phyloP scores from a whole-genome alignment of 1,140 invertebrate species.

The Drosophila ohnishii region DNA sequence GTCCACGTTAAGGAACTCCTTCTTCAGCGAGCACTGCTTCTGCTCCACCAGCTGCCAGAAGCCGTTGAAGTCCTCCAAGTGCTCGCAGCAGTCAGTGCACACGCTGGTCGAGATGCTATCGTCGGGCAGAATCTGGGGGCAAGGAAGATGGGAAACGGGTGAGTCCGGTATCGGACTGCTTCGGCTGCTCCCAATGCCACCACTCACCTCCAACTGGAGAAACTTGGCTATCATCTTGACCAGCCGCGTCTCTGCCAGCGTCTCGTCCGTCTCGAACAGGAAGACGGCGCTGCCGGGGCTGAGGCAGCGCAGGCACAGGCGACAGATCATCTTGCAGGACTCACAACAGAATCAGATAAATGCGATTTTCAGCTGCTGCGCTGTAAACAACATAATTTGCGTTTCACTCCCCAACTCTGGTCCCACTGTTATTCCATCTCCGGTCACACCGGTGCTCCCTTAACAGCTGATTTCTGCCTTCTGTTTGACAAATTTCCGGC shows the following conservation, averaged over 20 bases:
- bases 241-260: slow-evolving; percentile 65
- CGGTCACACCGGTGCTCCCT: not conserved
- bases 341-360: slow-evolving; percentile 2
- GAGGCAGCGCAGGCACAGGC: slow-evolving; percentile 69
- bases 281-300: slow-evolving; percentile 68
- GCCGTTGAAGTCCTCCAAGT: slow-evolving; percentile 71
- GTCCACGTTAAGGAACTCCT: slow-evolving; percentile 72
- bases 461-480: not conserved
- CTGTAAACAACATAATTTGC: slow-evolving; percentile 83
- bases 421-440: not conserved
- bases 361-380: slow-evolving; percentile 86
- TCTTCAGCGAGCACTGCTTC: slow-evolving; percentile 69
- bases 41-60: slow-evolving; percentile 75
- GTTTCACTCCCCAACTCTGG: not conserved
- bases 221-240: slow-evolving; percentile 77
- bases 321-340: slow-evolving; percentile 86
- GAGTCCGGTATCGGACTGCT: too few species aligned
- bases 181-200: not conserved
- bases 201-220: slow-evolving; percentile 66
- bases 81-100: slow-evolving; percentile 71
- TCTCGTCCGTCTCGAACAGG: slow-evolving; percentile 67
- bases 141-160: not conserved
- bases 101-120: slow-evolving; percentile 71
- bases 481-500: not conserved
- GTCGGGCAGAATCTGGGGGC: slow-evolving; percentile 59